Evolutionary conservation across 2,113 vertebrate genomes (phyloP).

Genomic region (Rhinoderma darwinii): DNA sequence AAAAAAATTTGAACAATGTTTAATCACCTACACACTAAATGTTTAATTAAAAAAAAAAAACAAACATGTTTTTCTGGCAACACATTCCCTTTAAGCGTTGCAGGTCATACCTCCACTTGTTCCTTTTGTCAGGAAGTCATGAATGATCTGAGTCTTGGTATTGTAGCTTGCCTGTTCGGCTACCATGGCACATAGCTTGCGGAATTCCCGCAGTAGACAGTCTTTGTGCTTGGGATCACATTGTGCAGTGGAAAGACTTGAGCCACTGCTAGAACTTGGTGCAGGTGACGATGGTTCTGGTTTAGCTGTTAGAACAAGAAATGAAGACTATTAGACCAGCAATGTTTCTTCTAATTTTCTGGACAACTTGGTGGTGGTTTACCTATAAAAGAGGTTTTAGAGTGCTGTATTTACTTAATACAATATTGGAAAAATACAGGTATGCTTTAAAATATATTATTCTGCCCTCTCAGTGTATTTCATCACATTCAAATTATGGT

Average conservation of each 20-base stretch:
- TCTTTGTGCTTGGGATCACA: slow-evolving; percentile 92
- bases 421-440: too few species aligned
- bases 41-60: too few species aligned
- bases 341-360: background rate
- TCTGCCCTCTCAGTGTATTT: too few species aligned
- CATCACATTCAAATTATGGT: too few species aligned
- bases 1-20: too few species aligned
- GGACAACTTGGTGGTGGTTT: background rate
- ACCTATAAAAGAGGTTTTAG: too few species aligned
- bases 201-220: slow-evolving; percentile 89
- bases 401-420: too few species aligned
- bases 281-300: slow-evolving; percentile 70
- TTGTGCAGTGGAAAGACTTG: slow-evolving; percentile 76
- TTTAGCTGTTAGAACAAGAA: slow-evolving; percentile 68
- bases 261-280: slow-evolving; percentile 67
- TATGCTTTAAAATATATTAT: too few species aligned
- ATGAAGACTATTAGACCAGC: background rate
- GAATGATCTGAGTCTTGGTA: slow-evolving; percentile 92
- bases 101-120: slow-evolving; percentile 79
- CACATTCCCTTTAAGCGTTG: background rate
- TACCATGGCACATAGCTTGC: slow-evolving; percentile 91
- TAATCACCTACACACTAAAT: too few species aligned
- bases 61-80: too few species aligned
- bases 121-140: slow-evolving; percentile 90
- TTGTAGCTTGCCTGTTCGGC: slow-evolving; percentile 94